phyloP scores from a whole-genome alignment of 2,888 invertebrate genomes.

The Eupithecia insigniata region DNA sequence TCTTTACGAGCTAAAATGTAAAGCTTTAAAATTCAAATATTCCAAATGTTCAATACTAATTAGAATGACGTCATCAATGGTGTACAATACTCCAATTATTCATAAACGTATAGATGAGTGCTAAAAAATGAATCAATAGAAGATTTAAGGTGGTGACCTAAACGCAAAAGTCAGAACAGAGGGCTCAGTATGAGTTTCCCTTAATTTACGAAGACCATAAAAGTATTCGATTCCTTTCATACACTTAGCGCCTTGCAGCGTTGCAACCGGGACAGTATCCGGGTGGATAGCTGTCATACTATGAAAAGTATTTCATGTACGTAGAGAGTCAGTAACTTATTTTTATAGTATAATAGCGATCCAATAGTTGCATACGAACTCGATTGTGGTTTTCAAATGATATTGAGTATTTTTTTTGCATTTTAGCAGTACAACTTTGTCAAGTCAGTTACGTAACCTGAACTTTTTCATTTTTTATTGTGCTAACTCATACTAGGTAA shows the following conservation, averaged over 20 bases:
- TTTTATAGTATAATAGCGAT: not conserved
- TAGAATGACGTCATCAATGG: constrained; percentile 29
- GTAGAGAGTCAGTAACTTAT: too few relatives aligned
- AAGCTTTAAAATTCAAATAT: constrained; percentile 52
- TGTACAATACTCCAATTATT: constrained; percentile 2
- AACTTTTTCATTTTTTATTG: not conserved
- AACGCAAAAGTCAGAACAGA: not conserved
- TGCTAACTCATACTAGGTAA: not conserved
- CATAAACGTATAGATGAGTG: constrained; percentile 6
- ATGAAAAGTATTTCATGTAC: not conserved
- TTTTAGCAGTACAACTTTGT: not conserved
- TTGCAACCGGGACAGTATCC: not conserved
- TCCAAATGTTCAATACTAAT: constrained; percentile 48
- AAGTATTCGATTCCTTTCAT: not conserved
- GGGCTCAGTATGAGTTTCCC: not conserved
- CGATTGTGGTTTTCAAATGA: not conserved
- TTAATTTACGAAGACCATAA: not conserved
- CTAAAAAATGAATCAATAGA: constrained; percentile 9
- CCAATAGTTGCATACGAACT: not conserved
- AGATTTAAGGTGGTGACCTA: not conserved
- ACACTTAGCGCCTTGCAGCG: not conserved
- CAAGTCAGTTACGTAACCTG: not conserved
- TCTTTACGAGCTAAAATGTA: constrained; percentile 72
- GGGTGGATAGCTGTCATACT: not conserved
- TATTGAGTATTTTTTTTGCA: not conserved